Evolutionary conservation across 2,797 vertebrate genomes (phyloP), one percentile per base, ranked within the genome.

Genomic region (Coilia nasus): DNA sequence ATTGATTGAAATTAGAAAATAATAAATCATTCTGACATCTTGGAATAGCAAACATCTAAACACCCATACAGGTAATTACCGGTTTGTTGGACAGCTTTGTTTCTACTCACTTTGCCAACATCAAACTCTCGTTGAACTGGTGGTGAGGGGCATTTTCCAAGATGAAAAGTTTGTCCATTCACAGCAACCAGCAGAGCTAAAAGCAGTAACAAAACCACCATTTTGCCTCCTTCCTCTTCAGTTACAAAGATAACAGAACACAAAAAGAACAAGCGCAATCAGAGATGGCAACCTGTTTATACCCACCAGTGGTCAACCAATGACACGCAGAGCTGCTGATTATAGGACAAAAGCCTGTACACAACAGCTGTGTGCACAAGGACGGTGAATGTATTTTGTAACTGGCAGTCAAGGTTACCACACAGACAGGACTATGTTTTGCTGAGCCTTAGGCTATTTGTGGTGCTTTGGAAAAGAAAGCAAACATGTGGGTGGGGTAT

Each of bases 91-190:
- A 21, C n/a, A n/a, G 62, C 28, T 25, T 6, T 15, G 25, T 54
- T 54, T 28, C 19, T 12, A 46, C 82, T 87, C 78, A 92, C 91
- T 86, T 88, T 67, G 12, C 78, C 50, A 17, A 91, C 5, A 0
- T 89, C 82, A 59, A 93, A 93, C 82, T 93, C 25, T 11, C 86
- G 62, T 23, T 92, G 91, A 14, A 90, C 84, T 0, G 86, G 2
- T 0, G 88, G 87, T 17, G 23, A 17, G 0, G 88, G 88, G 6
- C 91, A 92, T 0, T 0, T 17, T 0, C 88, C 89, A 0, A 0
- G 0, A 41, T 90, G 87, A 60, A 91, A 85, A 9, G 90, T 83
- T 87, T 92, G 92, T 35, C 19, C 14, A 0, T 89, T 57, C 28
- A 31, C 80, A 21, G 82, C 57, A 0, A 19, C 78, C 21, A 91